A percentile compares a stretch with the other conserved stretches of the same genome.
These are phyloP conservation scores for Atta cephalotes DNA, from an alignment of 1,140 invertebrate genomes.

Conservation along the genomic window DNA sequence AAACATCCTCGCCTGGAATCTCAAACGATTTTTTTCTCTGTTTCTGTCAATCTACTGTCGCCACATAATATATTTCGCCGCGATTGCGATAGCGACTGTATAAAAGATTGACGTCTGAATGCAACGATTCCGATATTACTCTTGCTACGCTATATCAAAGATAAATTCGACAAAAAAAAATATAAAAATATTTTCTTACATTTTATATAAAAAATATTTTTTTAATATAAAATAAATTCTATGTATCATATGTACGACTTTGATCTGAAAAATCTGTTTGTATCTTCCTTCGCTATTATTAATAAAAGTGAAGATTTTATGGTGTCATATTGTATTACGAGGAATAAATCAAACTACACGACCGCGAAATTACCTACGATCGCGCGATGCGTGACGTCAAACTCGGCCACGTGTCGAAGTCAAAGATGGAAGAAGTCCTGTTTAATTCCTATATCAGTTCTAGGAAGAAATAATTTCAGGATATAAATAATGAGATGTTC, in stretches of 20 bases:
- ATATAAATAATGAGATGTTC: conserved; percentile 61
- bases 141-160: conserved; percentile 23
- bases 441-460: conserved; percentile 36
- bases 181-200: not conserved
- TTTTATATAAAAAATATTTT: not conserved
- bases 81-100: conserved; percentile 51
- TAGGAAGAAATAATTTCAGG: conserved; percentile 68
- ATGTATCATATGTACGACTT: not conserved
- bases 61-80: conserved; percentile 47
- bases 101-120: conserved; percentile 54
- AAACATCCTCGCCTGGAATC: conserved; percentile 44
- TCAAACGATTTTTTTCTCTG: conserved; percentile 55
- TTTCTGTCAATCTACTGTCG: conserved; percentile 62
- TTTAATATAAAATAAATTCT: not conserved
- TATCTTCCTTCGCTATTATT: conserved; percentile 1
- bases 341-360: conserved; percentile 19
- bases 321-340: not conserved
- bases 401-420: conserved; percentile 68
- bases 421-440: conserved; percentile 65
- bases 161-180: not conserved
- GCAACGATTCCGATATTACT: conserved; percentile 30
- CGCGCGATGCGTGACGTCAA: conserved; percentile 71
- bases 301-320: not conserved
- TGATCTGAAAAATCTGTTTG: not conserved
- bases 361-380: conserved; percentile 59